Base-by-base conservation (phyloP, 2,113 vertebrate species). In the Varanus salvator region DNA sequence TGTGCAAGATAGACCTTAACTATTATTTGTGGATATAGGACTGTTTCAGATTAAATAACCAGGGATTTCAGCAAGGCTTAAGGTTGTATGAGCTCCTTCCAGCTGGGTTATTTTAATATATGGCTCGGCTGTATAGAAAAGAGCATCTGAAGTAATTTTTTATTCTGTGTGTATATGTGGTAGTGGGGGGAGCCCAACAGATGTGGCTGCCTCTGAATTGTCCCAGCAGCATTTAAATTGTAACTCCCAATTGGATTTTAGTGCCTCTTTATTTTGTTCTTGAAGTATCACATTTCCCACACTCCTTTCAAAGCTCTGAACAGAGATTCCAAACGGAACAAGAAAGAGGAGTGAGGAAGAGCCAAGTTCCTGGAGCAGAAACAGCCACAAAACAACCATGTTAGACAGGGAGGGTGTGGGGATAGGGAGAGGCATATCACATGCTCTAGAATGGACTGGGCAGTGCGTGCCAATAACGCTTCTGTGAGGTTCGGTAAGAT, bases 301-400 rank as follows among this genome's bases (percentile, higher is more conserved):
- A 31, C 54, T 6, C 76, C 57, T 84, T 64, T 64, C 80, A 15
- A 64, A 84, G 48, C 27, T 60, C 54, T 31, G 54, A 38, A 38
- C 54, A 80, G 57, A 81, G 76, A 78, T 88, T 88, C 80, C 80
- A 60, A 88, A 88, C 72, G 87, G 31, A 74, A n/a, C 14, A 8
- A 75, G 69, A 21, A 12, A 57, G 80, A 34, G 34, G 80, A 75
- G 69, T 50, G 8, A 57, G 44, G 50, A 44, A 25, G 50, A 76
- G 80, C 29, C 80, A 23, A 17, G 29, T 34, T 52, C 54, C 54
- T 60, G 19, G 9, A 8, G 54, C 80, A 74, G 29, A 34, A 34
- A 64, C 2, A 34, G 80, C 69, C 54, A 23, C 80, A 48, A 44
- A 60, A 4, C 27, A 19, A 48, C 71, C 11, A 4, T 57, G 50